phyloP scores from a whole-genome alignment of 92 coral and sea anemone species.

The Parazoanthus darwini region DNA sequence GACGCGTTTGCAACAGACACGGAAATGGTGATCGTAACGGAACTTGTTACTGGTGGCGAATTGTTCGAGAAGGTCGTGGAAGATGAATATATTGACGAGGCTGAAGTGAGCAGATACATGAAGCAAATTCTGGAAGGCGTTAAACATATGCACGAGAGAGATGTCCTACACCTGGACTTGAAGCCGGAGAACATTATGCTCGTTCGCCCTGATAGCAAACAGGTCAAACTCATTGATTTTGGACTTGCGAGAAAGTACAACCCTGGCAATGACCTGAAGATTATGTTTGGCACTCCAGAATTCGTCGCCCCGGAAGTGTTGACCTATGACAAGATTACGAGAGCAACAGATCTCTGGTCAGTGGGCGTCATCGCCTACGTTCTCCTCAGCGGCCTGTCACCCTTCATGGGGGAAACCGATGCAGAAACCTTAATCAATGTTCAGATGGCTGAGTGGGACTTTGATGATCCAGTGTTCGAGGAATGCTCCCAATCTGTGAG shows the following conservation, averaged over 20 bases:
- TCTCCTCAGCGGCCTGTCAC: conserved; percentile 92
- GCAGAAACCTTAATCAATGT: conserved; percentile 95
- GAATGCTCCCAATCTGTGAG: conserved; percentile 88
- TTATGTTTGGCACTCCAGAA: conserved; percentile 99
- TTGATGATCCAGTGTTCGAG: conserved; percentile 95
- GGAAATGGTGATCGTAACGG: conserved; percentile 97
- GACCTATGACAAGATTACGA: conserved; percentile 89
- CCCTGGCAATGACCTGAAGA: conserved; percentile 91
- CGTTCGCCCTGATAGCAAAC: conserved; percentile 86
- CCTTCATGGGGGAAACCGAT: conserved; percentile 97
- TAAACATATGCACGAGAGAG: conserved; percentile 88
- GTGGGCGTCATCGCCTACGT: conserved; percentile 99
- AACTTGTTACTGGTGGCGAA: conserved; percentile 95
- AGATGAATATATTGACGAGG: conserved; percentile 94
- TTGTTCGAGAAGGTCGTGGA: conserved; percentile 95
- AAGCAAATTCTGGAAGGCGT: conserved; percentile 92
- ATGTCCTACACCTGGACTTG: conserved; percentile 88
- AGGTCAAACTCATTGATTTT: conserved; percentile 95
- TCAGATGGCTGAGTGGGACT: conserved; percentile 94
- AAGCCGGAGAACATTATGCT: conserved; percentile 99
- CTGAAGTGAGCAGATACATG: conserved; percentile 91
- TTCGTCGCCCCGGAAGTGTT: conserved; percentile 98
- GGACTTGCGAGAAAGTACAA: conserved; percentile 93
- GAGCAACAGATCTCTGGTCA: conserved; percentile 98
- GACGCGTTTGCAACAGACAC: conserved; percentile 85